phyloP scores from a whole-genome alignment of 2,113 vertebrate species.

The Melanocharis versteri region DNA sequence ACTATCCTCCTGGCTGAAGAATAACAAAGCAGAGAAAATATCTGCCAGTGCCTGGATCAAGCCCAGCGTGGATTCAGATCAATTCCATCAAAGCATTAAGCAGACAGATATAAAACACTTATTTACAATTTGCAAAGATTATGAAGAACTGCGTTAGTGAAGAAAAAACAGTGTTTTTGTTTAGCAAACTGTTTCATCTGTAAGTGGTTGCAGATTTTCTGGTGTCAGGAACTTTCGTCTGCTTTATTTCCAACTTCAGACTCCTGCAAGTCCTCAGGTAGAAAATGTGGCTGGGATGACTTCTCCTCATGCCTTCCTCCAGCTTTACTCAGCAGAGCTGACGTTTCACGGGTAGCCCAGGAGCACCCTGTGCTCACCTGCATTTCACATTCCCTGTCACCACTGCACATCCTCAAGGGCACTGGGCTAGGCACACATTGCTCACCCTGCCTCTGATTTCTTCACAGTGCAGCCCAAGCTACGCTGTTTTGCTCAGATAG shows the following conservation, averaged over 20 bases:
- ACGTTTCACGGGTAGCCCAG: rapidly evolving
- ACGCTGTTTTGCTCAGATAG: rapidly evolving
- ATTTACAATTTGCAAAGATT: not conserved
- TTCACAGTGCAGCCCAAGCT: not conserved
- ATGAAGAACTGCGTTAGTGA: not conserved
- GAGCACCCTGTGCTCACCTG: rapidly evolving
- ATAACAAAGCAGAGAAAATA: not conserved
- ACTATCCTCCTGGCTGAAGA: not conserved
- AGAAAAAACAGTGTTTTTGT: not conserved
- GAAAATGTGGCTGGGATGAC: not conserved
- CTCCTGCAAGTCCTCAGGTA: not conserved
- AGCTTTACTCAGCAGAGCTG: not conserved
- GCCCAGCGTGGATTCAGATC: not conserved
- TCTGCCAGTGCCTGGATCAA: not conserved
- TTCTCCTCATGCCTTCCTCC: not conserved
- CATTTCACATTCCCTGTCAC: not conserved
- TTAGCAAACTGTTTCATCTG: not conserved
- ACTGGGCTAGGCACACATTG: not conserved
- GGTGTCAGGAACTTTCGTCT: not conserved
- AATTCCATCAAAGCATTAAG: not conserved
- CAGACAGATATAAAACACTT: not conserved
- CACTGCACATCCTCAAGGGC: too few relatives aligned
- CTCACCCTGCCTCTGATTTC: not conserved
- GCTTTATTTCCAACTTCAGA: not conserved
- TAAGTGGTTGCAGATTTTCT: not conserved